Base-by-base conservation (phyloP, 2,888 invertebrate genomes). In the Himalopsyche kuldschensis region DNA sequence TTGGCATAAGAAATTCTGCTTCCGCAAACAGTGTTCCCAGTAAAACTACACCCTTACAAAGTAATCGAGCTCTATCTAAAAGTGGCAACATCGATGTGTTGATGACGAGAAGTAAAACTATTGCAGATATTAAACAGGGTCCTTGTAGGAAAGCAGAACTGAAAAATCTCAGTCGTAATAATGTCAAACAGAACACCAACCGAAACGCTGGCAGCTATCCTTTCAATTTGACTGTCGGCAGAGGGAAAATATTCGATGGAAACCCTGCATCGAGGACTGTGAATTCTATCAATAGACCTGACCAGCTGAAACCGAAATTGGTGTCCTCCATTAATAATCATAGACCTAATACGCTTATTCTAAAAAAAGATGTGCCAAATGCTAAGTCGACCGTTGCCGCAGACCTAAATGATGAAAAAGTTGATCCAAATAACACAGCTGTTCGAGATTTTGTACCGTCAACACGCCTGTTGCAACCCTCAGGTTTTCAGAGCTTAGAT, bases 151-250 rank as follows among this genome's bases (percentile, higher is more conserved):
- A 75, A 69, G 78, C 78, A 24, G 85, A 85, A 75, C 15, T 80
- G 32, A 82, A 84, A 31, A 82, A 80, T 80, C 88, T 35, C 17
- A 82, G 89, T 30, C 91, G 90, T 87, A 89, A 89, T 84, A 90
- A 88, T 84, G 89, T 88, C 87, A 88, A 90, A 80, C 83, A 81
- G 30, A 47, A 48, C 15, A 75, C 76, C 27, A 84, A 82, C 81
- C 78, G 84, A 8, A 91, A 87, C 86, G 92, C 90, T 88, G 91
- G 92, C 87, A 92, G 92, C 86, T 92, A 92, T 86, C 92, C 92
- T 3, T 92, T 92, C 85, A 92, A 92, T 85, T 88, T 92, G 20
- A 92, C 92, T 0, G 92, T 92, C 2, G 91, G 92, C 35, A 88
- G 92, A 82, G 90, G 90, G 1, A 91, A 89, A 86, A 88, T 92